Evolutionary conservation across 2,113 vertebrate species (phyloP), one percentile per base, ranked within the genome.

Genomic region (Mastomys natalensis): DNA sequence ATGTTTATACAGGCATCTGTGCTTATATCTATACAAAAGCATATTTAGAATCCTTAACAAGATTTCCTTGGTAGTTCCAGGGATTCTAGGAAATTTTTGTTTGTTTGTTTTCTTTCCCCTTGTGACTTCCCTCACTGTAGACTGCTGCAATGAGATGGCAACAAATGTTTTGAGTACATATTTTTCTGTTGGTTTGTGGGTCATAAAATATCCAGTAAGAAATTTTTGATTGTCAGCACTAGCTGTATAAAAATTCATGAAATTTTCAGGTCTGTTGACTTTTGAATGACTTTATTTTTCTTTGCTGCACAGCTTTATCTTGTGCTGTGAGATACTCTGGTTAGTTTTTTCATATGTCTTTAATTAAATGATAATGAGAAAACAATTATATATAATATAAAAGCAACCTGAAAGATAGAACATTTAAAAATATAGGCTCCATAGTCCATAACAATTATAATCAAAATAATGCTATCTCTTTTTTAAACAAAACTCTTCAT

Each of bases 141-240:
- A 37, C 43, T 7, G 0, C 40, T 77, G 8, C 91, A 77, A 53
- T 16, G 2, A 76, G 31, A 13, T 88, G 45, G 15, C 66, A 93
- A 43, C 70, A 84, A 76, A 45, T 85, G 21, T 53, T 92, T 92
- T 92, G 53, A 91, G 31, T 2, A 37, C 2, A 53, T 12, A 89
- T 73, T 1, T 85, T 76, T 90, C n/a, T 81, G 21, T 60, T 80
- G 37, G 45, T 26, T 92, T 76, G 85, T 77, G 62, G 53, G 6
- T 91, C 73, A 58, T 82, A 48, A 91, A 95, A 87, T 88, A 92
- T 88, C 87, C 84, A 55, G 62, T 87, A 89, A 76, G n/a, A 96
- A 91, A 87, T 48, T 62, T 29, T 90, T 43, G 87, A 10, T 77
- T 92, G 2, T 93, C 37, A 68, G 10, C 55, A 81, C 48, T 70